Evolutionary conservation across 2,113 vertebrate species (phyloP), one percentile per base, ranked within the genome.

Genomic region (Phyllostomus discolor): DNA sequence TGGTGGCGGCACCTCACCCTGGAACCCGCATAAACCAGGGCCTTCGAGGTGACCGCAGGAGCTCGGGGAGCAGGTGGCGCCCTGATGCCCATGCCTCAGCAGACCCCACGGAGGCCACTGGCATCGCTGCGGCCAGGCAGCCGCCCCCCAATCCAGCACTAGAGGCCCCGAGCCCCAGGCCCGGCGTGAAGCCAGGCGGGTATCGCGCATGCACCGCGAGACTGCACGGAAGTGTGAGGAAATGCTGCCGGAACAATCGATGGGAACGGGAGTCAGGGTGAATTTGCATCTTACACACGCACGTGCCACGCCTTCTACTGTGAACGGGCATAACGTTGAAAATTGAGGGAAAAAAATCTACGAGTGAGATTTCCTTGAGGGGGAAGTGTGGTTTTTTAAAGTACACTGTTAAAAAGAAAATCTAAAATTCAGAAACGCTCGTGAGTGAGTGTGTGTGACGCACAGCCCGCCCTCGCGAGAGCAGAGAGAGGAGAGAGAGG

Each of bases 61-160:
- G 1, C 48, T 5, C 1, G 2, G 57, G 41, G 52, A 28, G 15
- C 31, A 7, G 4, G 28, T 22, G 0, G 2, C 22, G 64, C 8
- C 35, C n/a, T 10, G 7, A 6, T 3, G 1, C 6, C 35, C 8
- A 20, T 1, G 19, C 69, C 72, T 26, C 2, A 19, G 16, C 35
- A 75, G 67, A 4, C 0, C 10, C 20, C 62, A 38, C 17, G 24
- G 52, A 54, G 75, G 46, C 73, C 10, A 35, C 12, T 28, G 20
- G n/a, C 28, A 17, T 26, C 6, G 0, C 2, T 4, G 5, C 1
- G 5, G 50, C 22, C 20, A n/a, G 33, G 67, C 5, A 6, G 54
- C 31, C 67, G 24, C 20, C 22, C 2, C 22, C 1, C 8, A 1
- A 33, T n/a, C 24, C 57, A 43, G 41, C 67, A 12, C 22, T 17